Percentiles rank a stretch among this genome's conserved stretches.
phyloP scores from a whole-genome alignment of 2,797 vertebrate species.

The Eurystomus glaucurus region DNA sequence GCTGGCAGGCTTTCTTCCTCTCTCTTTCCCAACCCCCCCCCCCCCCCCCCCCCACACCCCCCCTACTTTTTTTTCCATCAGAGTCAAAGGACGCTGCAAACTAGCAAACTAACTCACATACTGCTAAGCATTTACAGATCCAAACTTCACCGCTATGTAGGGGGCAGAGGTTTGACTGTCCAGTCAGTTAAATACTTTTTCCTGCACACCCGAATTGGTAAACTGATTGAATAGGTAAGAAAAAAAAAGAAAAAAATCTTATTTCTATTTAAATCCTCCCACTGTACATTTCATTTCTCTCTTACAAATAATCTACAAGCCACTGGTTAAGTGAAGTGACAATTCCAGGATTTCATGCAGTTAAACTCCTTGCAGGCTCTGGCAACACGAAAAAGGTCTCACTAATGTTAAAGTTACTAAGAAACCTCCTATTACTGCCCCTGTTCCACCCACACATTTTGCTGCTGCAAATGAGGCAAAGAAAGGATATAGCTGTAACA shows the following conservation, averaged over 20 bases:
- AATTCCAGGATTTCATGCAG: not conserved
- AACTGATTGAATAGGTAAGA: not conserved
- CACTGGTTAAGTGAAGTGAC: not conserved
- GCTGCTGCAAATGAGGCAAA: not conserved
- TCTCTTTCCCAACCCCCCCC: not conserved
- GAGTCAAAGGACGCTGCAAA: slow-evolving; percentile 44
- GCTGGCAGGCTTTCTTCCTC: slow-evolving; percentile 66
- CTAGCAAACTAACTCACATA: slow-evolving; percentile 21
- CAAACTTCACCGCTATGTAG: not conserved
- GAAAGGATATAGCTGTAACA: not conserved
- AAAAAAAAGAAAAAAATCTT: rapidly evolving
- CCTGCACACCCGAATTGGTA: not conserved
- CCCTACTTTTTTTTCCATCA: not conserved
- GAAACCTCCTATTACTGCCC: not conserved
- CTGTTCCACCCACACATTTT: not conserved
- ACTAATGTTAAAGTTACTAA: not conserved
- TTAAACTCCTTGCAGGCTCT: not conserved
- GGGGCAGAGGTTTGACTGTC: not conserved
- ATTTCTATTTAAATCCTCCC: not conserved
- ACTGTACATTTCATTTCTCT: not conserved
- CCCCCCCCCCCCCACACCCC: rapidly evolving
- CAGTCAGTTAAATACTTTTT: not conserved
- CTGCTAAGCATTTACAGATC: not conserved
- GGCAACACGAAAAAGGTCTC: not conserved
- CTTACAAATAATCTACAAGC: not conserved